These are phyloP conservation scores for Choristoneura rosaceana DNA, from an alignment of 2,888 invertebrate genomes.

Conservation along the genomic window DNA sequence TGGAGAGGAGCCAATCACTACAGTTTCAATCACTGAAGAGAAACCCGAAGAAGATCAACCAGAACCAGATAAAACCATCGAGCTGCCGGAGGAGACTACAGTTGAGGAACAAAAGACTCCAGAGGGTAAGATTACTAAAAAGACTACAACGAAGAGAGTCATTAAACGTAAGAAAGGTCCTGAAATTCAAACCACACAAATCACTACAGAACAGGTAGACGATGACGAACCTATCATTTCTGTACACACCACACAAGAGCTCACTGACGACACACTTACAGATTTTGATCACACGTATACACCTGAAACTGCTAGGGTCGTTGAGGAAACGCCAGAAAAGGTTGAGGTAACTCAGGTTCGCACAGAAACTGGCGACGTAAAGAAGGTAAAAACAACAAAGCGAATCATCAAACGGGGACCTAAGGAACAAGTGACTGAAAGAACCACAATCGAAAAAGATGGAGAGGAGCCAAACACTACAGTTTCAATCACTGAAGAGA, in stretches of 20 bases:
- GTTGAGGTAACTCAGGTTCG: no score
- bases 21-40: background rate
- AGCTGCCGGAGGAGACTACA: background rate
- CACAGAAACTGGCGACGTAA: background rate
- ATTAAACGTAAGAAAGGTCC: conserved; percentile 4
- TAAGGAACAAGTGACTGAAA: background rate
- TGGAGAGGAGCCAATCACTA: background rate
- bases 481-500: background rate
- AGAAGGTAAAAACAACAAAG: background rate
- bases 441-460: background rate
- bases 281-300: conserved; percentile 54
- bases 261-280: conserved; percentile 46
- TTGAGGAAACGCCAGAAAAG: background rate
- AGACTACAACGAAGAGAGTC: background rate
- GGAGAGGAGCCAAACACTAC: background rate
- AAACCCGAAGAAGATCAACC: background rate
- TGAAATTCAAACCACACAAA: conserved; percentile 37
- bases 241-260: conserved; percentile 54
- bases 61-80: background rate
- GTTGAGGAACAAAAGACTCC: background rate
- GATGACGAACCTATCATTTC: conserved; percentile 54
- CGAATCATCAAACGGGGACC: background rate
- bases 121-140: background rate
- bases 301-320: conserved; percentile 6
- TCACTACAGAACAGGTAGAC: conserved; percentile 46